Evolutionary conservation across 1,140 invertebrate genomes (phyloP).

Genomic region (Drepana arcuata): DNA sequence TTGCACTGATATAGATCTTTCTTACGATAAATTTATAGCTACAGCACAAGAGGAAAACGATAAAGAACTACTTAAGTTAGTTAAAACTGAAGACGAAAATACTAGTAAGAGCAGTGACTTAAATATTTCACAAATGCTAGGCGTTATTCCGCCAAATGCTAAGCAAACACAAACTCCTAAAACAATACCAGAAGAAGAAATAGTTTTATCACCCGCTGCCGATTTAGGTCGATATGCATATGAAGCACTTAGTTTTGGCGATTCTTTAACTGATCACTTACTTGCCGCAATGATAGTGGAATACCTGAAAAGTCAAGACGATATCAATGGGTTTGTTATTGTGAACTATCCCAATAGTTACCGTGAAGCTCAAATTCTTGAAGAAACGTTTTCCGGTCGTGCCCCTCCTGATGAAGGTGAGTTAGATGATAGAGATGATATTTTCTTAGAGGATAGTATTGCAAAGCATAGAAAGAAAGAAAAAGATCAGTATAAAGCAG

Average conservation of each 20-base stretch:
- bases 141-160: slow-evolving; percentile 34
- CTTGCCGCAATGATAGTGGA: slow-evolving; percentile 73
- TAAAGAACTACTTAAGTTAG: slow-evolving; percentile 49
- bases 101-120: slow-evolving; percentile 32
- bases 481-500: slow-evolving; percentile 42
- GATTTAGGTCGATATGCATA: slow-evolving; percentile 72
- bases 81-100: slow-evolving; percentile 44
- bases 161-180: slow-evolving; percentile 74
- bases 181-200: slow-evolving; percentile 72
- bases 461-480: slow-evolving; percentile 42
- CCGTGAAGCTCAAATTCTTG: slow-evolving; percentile 72
- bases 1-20: slow-evolving; percentile 60
- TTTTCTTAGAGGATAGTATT: slow-evolving; percentile 67
- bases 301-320: slow-evolving; percentile 69
- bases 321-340: slow-evolving; percentile 74
- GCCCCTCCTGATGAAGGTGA: slow-evolving; percentile 34
- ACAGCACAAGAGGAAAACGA: slow-evolving; percentile 37
- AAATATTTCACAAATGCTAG: slow-evolving; percentile 18
- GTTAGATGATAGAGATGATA: slow-evolving; percentile 44
- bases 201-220: slow-evolving; percentile 60
- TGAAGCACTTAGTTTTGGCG: slow-evolving; percentile 68
- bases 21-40: slow-evolving; percentile 53
- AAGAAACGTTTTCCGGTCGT: slow-evolving; percentile 65
- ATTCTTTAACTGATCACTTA: slow-evolving; percentile 70
- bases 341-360: slow-evolving; percentile 75